These are phyloP conservation scores for Arnoldichthys spilopterus DNA, from an alignment of 2,797 vertebrate species.

Conservation along the genomic window DNA sequence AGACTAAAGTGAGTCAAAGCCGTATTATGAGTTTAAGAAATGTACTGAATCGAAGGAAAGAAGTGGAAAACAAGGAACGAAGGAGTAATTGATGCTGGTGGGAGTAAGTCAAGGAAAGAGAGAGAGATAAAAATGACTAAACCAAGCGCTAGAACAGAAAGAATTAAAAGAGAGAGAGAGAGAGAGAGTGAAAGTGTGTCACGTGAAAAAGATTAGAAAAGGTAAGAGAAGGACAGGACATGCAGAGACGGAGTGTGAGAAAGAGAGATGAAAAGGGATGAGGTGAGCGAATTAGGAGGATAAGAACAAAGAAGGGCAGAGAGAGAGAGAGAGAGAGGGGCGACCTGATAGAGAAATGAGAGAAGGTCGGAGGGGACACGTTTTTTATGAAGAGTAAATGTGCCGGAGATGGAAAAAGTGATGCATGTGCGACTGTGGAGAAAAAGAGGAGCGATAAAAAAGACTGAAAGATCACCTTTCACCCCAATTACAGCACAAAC, in stretches of 20 bases:
- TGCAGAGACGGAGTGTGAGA: not conserved
- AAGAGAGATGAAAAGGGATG: not conserved
- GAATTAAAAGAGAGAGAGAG: not conserved
- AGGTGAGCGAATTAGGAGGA: not conserved
- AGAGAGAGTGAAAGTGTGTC: not conserved
- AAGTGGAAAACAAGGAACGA: not conserved
- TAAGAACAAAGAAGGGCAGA: not conserved
- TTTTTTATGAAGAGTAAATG: too few relatives aligned
- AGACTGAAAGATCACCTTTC: too few relatives aligned
- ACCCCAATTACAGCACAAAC: too few relatives aligned
- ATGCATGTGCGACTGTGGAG: too few relatives aligned
- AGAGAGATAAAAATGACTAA: not conserved
- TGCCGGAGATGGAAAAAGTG: too few relatives aligned
- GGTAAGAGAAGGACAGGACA: not conserved
- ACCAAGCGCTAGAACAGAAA: too few relatives aligned
- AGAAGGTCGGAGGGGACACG: too few relatives aligned
- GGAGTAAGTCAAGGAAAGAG: slow-evolving; percentile 22
- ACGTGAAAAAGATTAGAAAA: not conserved
- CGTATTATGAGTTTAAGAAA: slow-evolving; percentile 26
- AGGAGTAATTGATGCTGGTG: slow-evolving; percentile 25
- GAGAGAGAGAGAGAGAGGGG: not conserved
- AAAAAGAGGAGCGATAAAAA: too few relatives aligned
- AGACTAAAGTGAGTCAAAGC: slow-evolving; percentile 31
- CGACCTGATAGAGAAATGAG: too few relatives aligned
- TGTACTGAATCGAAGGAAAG: slow-evolving; percentile 36